Evolutionary conservation across 2,113 vertebrate genomes (phyloP).

Genomic region (Oxyura jamaicensis): DNA sequence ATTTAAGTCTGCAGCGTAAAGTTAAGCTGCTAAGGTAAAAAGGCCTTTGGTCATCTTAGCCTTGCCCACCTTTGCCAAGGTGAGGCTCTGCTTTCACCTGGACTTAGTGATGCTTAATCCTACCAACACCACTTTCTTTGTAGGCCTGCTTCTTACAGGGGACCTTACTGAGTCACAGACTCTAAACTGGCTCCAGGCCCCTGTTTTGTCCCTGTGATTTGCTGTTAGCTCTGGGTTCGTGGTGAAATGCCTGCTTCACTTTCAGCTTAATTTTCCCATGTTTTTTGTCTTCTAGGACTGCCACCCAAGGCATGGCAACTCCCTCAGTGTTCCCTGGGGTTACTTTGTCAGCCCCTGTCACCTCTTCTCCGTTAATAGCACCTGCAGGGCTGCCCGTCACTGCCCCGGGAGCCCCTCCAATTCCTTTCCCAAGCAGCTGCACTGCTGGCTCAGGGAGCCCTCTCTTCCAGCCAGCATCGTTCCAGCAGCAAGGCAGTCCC

Average conservation of each 20-base stretch:
- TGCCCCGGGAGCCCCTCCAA: slow-evolving; percentile 53
- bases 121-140: not conserved
- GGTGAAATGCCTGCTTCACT: not conserved
- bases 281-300: slow-evolving; percentile 68
- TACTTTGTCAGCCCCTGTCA: slow-evolving; percentile 23
- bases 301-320: slow-evolving; percentile 33
- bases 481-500: slow-evolving; percentile 81
- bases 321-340: slow-evolving; percentile 58
- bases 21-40: not conserved
- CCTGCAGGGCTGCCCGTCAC: slow-evolving; percentile 16
- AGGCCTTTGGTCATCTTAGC: not conserved
- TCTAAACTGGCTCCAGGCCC: not conserved
- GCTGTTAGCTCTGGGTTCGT: not conserved
- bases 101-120: not conserved
- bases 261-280: not conserved
- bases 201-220: not conserved
- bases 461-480: slow-evolving; percentile 78
- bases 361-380: slow-evolving; percentile 29
- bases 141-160: not conserved
- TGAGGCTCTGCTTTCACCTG: not conserved
- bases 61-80: not conserved
- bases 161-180: fast-evolving
- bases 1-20: not conserved
- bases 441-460: slow-evolving; percentile 77
- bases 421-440: slow-evolving; percentile 55